A percentile compares a stretch with the other conserved stretches of the same genome.
These are phyloP conservation scores for Sisor rabdophorus DNA, from an alignment of 2,113 vertebrate species.

Conservation along the genomic window DNA sequence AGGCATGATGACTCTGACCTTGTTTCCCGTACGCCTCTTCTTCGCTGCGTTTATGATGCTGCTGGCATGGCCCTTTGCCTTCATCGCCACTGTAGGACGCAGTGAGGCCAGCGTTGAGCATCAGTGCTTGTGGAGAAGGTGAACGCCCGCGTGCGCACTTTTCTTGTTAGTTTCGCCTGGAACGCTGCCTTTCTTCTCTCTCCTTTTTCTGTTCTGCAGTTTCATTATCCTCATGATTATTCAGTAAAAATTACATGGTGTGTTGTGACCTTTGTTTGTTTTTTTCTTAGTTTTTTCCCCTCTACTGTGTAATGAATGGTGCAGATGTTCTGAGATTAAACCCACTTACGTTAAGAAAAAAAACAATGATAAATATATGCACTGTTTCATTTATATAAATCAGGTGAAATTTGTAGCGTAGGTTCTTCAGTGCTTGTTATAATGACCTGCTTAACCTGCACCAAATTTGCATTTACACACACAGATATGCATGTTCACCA, in stretches of 20 bases:
- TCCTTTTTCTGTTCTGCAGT: neutral
- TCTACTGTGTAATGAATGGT: no score
- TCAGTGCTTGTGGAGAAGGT: conserved; percentile 84
- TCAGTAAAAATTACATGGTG: neutral
- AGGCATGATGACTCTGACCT: conserved; percentile 87
- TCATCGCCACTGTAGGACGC: conserved; percentile 82
- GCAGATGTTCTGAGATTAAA: no score
- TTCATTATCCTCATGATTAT: neutral
- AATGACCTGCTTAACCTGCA: neutral
- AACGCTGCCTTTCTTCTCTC: neutral
- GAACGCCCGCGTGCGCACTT: neutral
- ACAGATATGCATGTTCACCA: neutral
- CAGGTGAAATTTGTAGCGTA: neutral
- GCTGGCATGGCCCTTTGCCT: conserved; percentile 93
- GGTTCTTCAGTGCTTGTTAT: neutral
- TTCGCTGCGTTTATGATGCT: conserved; percentile 95
- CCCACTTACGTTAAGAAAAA: no score
- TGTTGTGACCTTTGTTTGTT: neutral
- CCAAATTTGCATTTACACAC: neutral
- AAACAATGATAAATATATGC: neutral
- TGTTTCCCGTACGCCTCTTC: conserved; percentile 91
- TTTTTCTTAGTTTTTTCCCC: neutral
- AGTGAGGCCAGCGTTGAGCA: conserved; percentile 77
- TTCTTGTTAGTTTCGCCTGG: neutral
- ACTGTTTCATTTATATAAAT: neutral